These are phyloP conservation scores for Lepus americanus DNA, from an alignment of 2,113 vertebrate species.

Conservation along the genomic window DNA sequence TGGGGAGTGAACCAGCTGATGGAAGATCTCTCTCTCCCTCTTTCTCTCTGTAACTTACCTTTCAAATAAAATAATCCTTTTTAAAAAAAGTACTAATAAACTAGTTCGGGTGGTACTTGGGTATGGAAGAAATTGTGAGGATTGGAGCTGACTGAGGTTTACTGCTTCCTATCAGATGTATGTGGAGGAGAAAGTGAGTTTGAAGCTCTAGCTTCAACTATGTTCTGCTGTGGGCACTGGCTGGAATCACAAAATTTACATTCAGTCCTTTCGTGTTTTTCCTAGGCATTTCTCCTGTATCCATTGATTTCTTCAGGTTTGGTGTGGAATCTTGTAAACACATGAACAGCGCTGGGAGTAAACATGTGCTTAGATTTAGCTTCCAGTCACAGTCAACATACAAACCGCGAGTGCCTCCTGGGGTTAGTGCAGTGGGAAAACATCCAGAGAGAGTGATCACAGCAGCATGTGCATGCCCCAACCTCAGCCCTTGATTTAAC, in stretches of 20 bases:
- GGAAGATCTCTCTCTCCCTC: too few relatives aligned
- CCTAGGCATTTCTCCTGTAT: slow-evolving; percentile 4
- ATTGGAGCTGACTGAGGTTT: background rate
- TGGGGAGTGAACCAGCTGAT: too few relatives aligned
- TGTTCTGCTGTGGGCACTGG: background rate
- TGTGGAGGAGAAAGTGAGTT: background rate
- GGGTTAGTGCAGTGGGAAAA: background rate
- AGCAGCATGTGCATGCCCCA: background rate
- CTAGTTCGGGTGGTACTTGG: background rate
- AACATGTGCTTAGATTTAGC: background rate
- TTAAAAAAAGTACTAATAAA: background rate
- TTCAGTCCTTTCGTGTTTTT: background rate
- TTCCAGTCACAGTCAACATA: background rate
- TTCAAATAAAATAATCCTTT: too few relatives aligned
- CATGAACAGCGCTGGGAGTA: background rate
- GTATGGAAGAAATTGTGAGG: background rate
- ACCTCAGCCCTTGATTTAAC: background rate
- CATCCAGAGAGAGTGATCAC: background rate
- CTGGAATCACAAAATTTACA: slow-evolving; percentile 28
- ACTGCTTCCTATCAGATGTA: background rate
- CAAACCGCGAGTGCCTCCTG: background rate
- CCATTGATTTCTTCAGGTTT: background rate
- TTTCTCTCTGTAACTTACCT: too few relatives aligned
- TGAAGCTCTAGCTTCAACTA: background rate
- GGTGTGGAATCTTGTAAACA: background rate